These are phyloP conservation scores for Dufourea novaeangliae DNA, from an alignment of 1,140 invertebrate genomes.

Conservation along the genomic window DNA sequence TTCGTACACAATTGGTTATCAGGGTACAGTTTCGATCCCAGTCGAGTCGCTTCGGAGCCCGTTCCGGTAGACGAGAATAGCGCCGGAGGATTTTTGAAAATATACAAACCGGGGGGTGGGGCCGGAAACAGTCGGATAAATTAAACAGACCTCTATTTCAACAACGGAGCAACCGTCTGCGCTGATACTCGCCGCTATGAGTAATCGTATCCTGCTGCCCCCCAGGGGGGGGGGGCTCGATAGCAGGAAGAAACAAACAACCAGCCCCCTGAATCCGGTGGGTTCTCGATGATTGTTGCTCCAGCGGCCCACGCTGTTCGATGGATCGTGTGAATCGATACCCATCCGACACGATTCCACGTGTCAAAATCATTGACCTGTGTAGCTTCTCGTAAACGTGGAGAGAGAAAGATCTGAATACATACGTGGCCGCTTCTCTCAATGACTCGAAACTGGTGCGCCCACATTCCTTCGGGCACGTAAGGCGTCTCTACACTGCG, in stretches of 20 bases:
- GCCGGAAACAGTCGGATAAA: conserved; percentile 7
- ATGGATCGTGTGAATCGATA: neutral
- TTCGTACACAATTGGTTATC: no score
- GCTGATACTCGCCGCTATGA: conserved; percentile 34
- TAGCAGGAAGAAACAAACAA: conserved; percentile 15
- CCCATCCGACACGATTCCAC: neutral
- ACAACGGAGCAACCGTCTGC: conserved; percentile 37
- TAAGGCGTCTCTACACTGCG: conserved; percentile 38
- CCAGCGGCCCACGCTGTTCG: neutral
- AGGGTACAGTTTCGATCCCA: no score
- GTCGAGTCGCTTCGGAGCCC: neutral
- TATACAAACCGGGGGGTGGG: conserved; percentile 31
- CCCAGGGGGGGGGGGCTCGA: conserved; percentile 13
- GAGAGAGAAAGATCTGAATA: conserved; percentile 59
- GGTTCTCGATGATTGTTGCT: no score
- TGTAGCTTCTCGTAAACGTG: conserved; percentile 5
- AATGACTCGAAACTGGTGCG: conserved; percentile 72
- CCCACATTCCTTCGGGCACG: conserved; percentile 68
- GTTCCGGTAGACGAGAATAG: neutral
- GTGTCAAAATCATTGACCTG: neutral
- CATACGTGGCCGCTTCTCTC: conserved; percentile 54
- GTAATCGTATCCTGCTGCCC: conserved; percentile 51
- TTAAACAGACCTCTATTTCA: conserved; percentile 30
- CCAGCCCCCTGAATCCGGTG: no score
- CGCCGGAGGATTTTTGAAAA: conserved; percentile 25